A percentile compares a stretch with the other conserved stretches of the same genome.
These are phyloP conservation scores for Brienomyrus brachyistius DNA, from an alignment of 2,113 vertebrate species.

Conservation along the genomic window DNA sequence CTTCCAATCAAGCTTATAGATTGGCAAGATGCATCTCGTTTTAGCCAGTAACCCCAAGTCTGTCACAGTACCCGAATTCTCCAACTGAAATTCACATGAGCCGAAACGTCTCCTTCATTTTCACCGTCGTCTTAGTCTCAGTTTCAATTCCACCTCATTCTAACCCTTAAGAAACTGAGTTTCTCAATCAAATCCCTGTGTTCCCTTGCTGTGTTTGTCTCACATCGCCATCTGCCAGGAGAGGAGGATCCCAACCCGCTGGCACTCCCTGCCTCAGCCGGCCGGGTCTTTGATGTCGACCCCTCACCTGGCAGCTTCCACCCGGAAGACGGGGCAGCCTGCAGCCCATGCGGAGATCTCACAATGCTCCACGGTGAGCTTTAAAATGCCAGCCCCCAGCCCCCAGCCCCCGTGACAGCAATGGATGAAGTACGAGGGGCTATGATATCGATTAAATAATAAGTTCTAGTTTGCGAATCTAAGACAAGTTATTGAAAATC, in stretches of 20 bases:
- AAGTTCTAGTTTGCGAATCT: background rate
- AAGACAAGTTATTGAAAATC: background rate
- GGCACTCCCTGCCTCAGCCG: background rate
- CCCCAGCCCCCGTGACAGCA: background rate
- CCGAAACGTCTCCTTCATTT: background rate
- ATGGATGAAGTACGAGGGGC: background rate
- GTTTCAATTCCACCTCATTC: background rate
- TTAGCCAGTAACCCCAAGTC: background rate
- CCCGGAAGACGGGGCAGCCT: background rate
- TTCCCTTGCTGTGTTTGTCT: background rate
- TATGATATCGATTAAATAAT: background rate
- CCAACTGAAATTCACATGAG: background rate
- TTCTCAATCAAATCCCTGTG: background rate
- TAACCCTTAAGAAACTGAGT: background rate
- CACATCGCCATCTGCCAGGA: background rate
- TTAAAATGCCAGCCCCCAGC: background rate
- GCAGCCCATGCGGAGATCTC: background rate
- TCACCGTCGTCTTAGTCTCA: background rate
- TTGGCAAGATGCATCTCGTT: background rate
- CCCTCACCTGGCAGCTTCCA: background rate
- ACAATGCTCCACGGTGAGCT: background rate
- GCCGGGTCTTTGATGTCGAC: background rate
- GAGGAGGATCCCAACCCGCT: background rate
- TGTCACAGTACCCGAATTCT: background rate
- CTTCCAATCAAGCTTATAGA: background rate